Percentiles rank a stretch among this genome's conserved stretches.
phyloP scores from a whole-genome alignment of 2,797 vertebrate genomes.

The Falco columbarius region DNA sequence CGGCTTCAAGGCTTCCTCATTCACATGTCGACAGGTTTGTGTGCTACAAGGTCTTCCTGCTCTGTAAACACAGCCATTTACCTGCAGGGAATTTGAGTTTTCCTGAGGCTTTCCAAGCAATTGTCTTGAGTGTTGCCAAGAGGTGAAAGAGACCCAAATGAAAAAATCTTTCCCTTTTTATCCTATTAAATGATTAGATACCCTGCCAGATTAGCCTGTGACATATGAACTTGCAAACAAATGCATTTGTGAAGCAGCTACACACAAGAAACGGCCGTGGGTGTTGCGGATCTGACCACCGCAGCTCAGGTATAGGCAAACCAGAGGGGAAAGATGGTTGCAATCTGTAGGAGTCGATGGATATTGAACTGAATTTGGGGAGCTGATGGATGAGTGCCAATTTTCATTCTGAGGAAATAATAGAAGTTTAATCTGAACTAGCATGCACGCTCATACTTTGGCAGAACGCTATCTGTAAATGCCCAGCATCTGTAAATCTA shows the following conservation, averaged over 20 bases:
- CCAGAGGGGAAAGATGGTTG: background rate
- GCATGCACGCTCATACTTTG: slow-evolving; percentile 32
- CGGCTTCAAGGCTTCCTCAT: background rate
- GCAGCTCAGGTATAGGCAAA: background rate
- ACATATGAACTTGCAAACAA: background rate
- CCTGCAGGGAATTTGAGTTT: background rate
- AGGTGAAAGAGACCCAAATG: background rate
- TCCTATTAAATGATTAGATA: background rate
- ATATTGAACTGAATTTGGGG: background rate
- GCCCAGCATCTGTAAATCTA: slow-evolving; percentile 61
- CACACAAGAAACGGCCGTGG: background rate
- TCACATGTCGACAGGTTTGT: background rate
- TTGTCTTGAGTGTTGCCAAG: background rate
- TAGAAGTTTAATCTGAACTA: slow-evolving; percentile 31
- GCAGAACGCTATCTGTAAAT: slow-evolving; percentile 53
- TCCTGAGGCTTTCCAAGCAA: background rate
- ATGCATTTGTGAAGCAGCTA: background rate
- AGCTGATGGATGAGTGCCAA: background rate
- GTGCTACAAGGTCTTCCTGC: background rate
- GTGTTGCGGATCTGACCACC: background rate
- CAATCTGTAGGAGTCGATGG: background rate
- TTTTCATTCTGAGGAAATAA: background rate
- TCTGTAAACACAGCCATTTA: background rate
- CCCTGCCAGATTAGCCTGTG: background rate
- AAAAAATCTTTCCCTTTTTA: background rate